phyloP scores from a whole-genome alignment of 2,888 invertebrate species.

The Linnaemya vulpina region DNA sequence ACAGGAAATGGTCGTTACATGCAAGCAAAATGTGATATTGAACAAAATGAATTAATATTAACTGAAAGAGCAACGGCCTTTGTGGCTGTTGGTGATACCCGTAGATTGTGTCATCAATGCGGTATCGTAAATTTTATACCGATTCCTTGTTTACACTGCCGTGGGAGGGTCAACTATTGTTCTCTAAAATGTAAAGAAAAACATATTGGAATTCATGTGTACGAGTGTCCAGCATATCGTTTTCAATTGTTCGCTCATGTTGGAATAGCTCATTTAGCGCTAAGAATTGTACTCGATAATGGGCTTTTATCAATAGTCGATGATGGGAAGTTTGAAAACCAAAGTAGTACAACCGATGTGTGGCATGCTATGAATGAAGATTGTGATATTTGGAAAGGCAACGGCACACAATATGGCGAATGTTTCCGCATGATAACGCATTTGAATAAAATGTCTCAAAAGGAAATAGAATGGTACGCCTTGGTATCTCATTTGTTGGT shows the following conservation, averaged over 20 bases:
- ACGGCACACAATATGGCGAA: constrained; percentile 68
- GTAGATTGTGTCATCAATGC: constrained; percentile 89
- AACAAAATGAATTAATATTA: constrained; percentile 89
- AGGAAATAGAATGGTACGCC: constrained; percentile 88
- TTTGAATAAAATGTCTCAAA: constrained; percentile 86
- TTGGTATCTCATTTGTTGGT: constrained; percentile 87
- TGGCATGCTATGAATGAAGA: constrained; percentile 74
- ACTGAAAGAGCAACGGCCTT: constrained; percentile 92
- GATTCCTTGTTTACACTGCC: constrained; percentile 88
- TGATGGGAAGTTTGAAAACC: neutral
- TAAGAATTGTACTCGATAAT: constrained; percentile 86
- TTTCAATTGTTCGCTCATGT: constrained; percentile 87
- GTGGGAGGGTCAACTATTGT: constrained; percentile 87
- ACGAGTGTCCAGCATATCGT: constrained; percentile 88
- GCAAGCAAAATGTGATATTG: constrained; percentile 85
- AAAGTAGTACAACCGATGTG: constrained; percentile 56
- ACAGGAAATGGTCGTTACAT: constrained; percentile 77
- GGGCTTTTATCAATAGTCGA: constrained; percentile 78
- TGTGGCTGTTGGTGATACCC: constrained; percentile 85
- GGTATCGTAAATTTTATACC: constrained; percentile 85
- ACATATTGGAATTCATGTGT: constrained; percentile 86
- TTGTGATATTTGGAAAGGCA: constrained; percentile 39
- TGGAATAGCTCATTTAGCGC: constrained; percentile 91
- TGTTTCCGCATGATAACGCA: constrained; percentile 85
- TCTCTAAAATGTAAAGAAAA: constrained; percentile 85